Conservation (phyloP, 2,888 invertebrate species). For the Nephrocerus scutellatus region DNA sequence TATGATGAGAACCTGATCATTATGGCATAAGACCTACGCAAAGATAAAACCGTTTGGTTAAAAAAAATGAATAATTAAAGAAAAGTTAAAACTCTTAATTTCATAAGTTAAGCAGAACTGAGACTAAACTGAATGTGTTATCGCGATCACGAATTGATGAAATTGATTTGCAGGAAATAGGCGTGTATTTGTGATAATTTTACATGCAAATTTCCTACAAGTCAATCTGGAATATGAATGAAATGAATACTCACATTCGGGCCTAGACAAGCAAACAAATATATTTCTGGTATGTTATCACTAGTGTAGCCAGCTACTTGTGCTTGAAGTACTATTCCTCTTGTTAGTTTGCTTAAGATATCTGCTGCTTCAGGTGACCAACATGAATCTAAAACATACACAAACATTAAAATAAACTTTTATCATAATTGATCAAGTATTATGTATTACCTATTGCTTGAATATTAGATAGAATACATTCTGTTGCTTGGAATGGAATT, state of each 20-base stretch:
- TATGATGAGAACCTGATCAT: too few species aligned
- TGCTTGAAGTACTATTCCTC: conserved; percentile 78
- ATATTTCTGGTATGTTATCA: conserved; percentile 71
- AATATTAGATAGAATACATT: conserved; percentile 87
- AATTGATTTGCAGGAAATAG: too few species aligned
- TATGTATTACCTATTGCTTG: conserved; percentile 61
- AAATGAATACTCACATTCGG: conserved; percentile 60
- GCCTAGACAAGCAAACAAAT: conserved; percentile 69
- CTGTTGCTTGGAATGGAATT: conserved; percentile 95
- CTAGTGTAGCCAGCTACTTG: conserved; percentile 76
- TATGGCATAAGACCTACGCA: too few species aligned
- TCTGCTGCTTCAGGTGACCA: conserved; percentile 75
- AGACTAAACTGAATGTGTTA: too few species aligned
- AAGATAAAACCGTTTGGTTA: too few species aligned
- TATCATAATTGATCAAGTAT: not conserved
- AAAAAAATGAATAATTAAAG: too few species aligned
- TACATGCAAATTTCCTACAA: not conserved
- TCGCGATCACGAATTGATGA: too few species aligned
- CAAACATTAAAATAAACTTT: not conserved
- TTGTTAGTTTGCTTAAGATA: conserved; percentile 71
- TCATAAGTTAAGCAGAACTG: too few species aligned
- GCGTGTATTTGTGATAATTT: not conserved
- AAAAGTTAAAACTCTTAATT: too few species aligned
- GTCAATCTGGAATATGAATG: conserved; percentile 13
- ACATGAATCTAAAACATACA: conserved; percentile 47